These are phyloP conservation scores for Atta texana DNA, from an alignment of 1,140 invertebrate genomes.

Conservation along the genomic window DNA sequence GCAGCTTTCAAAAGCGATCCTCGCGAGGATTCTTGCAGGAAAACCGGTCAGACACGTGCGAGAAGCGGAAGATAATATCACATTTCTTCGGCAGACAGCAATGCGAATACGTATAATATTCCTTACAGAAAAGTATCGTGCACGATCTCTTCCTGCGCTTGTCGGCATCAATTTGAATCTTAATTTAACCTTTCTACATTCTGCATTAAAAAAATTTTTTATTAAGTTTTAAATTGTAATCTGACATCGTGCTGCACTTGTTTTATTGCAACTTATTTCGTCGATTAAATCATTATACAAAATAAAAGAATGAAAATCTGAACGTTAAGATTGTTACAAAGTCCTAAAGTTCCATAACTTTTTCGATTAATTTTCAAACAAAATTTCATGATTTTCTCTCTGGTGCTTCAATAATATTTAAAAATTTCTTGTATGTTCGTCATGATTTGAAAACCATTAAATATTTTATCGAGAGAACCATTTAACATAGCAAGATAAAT, in stretches of 20 bases:
- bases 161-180: neutral
- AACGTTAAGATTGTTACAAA: too few relatives aligned
- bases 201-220: neutral
- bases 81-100: neutral
- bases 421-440: too few relatives aligned
- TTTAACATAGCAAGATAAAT: too few relatives aligned
- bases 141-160: neutral
- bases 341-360: too few relatives aligned
- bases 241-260: neutral
- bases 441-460: too few relatives aligned
- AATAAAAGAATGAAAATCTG: neutral
- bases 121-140: neutral
- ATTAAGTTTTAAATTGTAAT: neutral
- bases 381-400: too few relatives aligned
- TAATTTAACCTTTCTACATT: neutral
- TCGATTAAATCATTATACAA: neutral
- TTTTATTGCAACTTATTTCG: neutral
- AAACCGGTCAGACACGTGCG: neutral
- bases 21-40: neutral
- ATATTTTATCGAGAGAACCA: too few relatives aligned
- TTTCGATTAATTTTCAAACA: too few relatives aligned
- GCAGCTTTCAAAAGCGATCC: conserved; percentile 17
- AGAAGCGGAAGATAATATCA: conserved; percentile 40
- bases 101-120: neutral
- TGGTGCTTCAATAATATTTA: too few relatives aligned